Base-by-base conservation (phyloP, 1,140 invertebrate genomes). In the Anastrepha ludens region DNA sequence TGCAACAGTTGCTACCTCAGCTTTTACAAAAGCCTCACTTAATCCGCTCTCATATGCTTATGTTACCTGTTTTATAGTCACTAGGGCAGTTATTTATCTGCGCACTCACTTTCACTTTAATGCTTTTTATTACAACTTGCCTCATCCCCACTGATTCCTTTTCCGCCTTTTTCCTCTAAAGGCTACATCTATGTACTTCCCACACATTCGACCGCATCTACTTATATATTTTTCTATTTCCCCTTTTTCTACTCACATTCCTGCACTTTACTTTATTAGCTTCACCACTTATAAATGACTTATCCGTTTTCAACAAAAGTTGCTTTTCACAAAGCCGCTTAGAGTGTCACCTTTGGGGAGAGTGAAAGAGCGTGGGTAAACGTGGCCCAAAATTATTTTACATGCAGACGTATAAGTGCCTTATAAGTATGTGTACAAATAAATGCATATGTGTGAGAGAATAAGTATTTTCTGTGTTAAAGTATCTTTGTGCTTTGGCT, bases 301-400 rank as follows among this genome's bases (percentile, higher is more conserved):
- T 74, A 74, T 41, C 39, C 41, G 39, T 15, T 17, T 74, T 44
- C 44, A 44, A 47, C 13, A 74, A 74, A 44, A 62, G 60, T 62
- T 5, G 15, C 67, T 74, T 81, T 81, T 81, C 15, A 13, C 74
- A 81, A 81, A 81, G 44, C 74, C 20, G 74, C 74, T 81, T 81
- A 81, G 47, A 9, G n/a, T 6, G 17, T 13, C 74, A 81, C 74
- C 74, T 81, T 47, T 55, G 74, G 1, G 47, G 47, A 29, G 74
- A 20, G 44, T 47, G 47, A 81, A 55, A 55, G 50, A 29, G n/a
- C 20, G 44, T 50, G 15, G 44, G 39, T 15, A 17, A 62, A 74
- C 47, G 8, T 74, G 44, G n/a, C 13, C 17, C 17, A 47, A 67
- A 67, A 67, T 67, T 3, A 20, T 15, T 67, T 67, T 67, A 67